Evolutionary conservation across 2,888 invertebrate species (phyloP), one percentile per base, ranked within the genome.

Genomic region (Ganaspis brasiliensis): DNA sequence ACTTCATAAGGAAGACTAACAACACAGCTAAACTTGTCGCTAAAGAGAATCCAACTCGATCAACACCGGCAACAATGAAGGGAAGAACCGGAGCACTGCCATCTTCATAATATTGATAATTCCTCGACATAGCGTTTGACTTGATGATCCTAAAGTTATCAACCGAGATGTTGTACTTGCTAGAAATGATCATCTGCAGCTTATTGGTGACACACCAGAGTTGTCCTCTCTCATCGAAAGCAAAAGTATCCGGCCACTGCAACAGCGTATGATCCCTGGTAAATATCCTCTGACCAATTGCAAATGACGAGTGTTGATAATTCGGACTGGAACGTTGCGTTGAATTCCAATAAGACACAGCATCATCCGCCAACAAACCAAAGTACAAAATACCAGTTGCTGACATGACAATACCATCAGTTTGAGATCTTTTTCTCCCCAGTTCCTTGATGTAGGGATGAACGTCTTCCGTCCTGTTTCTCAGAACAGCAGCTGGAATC

Each of bases 361-460:
- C 94, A 79, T 95, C 94, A 84, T 94, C 94, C 70, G 94, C 93
- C 76, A 96, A 90, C 26, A 95, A 92, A 63, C 95, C 95, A 89
- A 93, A 96, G 91, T 95, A 96, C 12, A 96, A 92, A 10, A 93
- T 89, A 2, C 96, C 96, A 45, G 92, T 91, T n/a, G 95, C 93
- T 84, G 95, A 95, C 95, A 96, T 95, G 76, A 94, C 93, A 95
- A 96, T 95, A 0, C 95, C 95, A 85, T 95, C 95, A 0, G 94
- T 94, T 89, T 95, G 95, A 0, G 95, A 95, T 0, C 92, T 88
- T 87, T 95, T 95, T 1, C 90, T 85, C 0, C 95, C 96, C 57
- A 95, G 89, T 82, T 94, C 94, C 6, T 90, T 92, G 0, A 96
- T 93, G 79, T 93, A 91, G 0, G 78, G 79, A 12, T 86, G 84